Conservation (phyloP, 2,888 invertebrate genomes). For the Rotaria magnacalcarata region DNA sequence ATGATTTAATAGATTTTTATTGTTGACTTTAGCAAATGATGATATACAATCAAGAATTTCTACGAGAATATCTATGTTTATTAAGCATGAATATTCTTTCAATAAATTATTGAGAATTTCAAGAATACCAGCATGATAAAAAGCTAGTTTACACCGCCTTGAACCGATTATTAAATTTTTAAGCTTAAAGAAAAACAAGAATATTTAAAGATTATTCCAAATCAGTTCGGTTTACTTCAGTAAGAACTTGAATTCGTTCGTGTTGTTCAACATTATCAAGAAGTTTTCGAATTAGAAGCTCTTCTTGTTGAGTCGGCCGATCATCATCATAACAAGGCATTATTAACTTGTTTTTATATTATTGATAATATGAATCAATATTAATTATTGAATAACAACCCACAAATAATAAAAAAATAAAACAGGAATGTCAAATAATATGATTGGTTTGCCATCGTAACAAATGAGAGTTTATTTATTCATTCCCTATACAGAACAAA, state of each 20-base stretch:
- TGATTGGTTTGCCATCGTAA: background rate
- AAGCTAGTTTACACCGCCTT: background rate
- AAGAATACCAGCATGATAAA: background rate
- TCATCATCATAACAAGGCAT: slow-evolving; percentile 12
- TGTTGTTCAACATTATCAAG: background rate
- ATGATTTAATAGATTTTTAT: slow-evolving; percentile 22
- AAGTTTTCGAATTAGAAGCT: background rate
- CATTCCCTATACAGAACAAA: background rate
- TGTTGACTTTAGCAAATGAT: slow-evolving; percentile 24
- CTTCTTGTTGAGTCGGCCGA: background rate
- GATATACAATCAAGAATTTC: slow-evolving; percentile 33
- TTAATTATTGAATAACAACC: background rate
- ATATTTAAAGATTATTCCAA: background rate
- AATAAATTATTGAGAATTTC: background rate
- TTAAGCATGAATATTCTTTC: background rate
- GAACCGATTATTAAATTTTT: slow-evolving; percentile 10
- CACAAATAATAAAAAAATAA: too few species aligned
- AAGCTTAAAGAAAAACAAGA: background rate
- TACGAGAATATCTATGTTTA: background rate
- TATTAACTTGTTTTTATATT: background rate
- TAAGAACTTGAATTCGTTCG: background rate
- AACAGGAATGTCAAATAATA: background rate
- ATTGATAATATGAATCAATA: background rate
- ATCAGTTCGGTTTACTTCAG: background rate
- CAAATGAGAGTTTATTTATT: background rate